phyloP scores from a whole-genome alignment of 1,140 invertebrate genomes.

The Manduca sexta region DNA sequence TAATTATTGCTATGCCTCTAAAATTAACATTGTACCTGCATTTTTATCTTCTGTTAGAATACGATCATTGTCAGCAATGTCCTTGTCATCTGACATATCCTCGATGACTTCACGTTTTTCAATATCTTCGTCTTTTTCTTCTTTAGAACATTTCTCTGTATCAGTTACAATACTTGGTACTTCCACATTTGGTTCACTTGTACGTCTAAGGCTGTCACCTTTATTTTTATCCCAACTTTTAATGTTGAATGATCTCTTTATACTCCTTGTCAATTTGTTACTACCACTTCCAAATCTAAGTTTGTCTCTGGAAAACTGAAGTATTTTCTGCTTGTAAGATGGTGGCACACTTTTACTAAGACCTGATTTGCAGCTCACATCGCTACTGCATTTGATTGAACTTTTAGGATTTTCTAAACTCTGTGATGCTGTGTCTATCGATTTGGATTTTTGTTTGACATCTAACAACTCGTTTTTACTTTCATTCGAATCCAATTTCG shows the following conservation, averaged over 20 bases:
- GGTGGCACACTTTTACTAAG: constrained; percentile 70
- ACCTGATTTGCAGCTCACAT: constrained; percentile 46
- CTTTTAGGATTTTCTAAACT: constrained; percentile 65
- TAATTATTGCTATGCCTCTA: no score
- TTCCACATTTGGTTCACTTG: constrained; percentile 62
- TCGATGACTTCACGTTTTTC: constrained; percentile 63
- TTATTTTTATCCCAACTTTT: constrained; percentile 66
- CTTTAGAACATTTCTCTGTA: constrained; percentile 48
- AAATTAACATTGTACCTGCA: constrained; percentile 44
- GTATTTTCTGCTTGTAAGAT: constrained; percentile 68
- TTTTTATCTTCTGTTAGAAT: constrained; percentile 45
- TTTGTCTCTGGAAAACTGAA: constrained; percentile 69
- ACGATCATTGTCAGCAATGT: constrained; percentile 55
- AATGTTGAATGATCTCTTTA: constrained; percentile 68
- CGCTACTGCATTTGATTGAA: constrained; percentile 60
- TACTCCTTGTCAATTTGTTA: constrained; percentile 65
- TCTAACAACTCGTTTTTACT: constrained; percentile 29
- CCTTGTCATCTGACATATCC: constrained; percentile 52
- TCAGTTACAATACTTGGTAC: constrained; percentile 38
- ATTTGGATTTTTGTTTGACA: constrained; percentile 46
- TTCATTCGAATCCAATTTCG: constrained; percentile 7
- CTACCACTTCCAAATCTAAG: constrained; percentile 64
- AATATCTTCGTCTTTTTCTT: constrained; percentile 59
- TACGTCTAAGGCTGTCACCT: constrained; percentile 50
- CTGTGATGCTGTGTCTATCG: constrained; percentile 55